These are phyloP conservation scores for Naso thynnoides DNA, from an alignment of 2,797 vertebrate genomes.

Conservation along the genomic window DNA sequence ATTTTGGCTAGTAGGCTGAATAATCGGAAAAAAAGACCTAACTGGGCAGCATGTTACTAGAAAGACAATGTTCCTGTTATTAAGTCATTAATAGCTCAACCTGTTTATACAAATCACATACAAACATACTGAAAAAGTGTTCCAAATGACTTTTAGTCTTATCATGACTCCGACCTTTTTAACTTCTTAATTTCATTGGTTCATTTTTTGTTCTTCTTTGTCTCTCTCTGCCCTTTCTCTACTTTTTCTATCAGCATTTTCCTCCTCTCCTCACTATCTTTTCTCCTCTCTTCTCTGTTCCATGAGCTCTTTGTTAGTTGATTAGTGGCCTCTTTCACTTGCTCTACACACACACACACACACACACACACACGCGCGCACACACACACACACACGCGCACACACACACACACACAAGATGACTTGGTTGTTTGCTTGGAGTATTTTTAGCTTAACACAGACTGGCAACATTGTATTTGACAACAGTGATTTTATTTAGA, in stretches of 20 bases:
- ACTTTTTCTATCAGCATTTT: neutral
- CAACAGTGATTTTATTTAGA: conserved; percentile 65
- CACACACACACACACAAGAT: conserved; percentile 61
- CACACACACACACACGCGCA: conserved; percentile 36
- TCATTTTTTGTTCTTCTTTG: conserved; percentile 27
- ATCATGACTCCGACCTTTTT: conserved; percentile 22
- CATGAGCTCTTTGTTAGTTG: conserved; percentile 88
- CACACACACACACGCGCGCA: conserved; percentile 28
- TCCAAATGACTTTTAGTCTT: conserved; percentile 23
- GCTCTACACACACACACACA: conserved; percentile 36
- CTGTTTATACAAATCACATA: neutral
- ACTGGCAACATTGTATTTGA: conserved; percentile 77
- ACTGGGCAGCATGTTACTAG: neutral
- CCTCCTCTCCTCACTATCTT: conserved; percentile 10
- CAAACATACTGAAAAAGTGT: neutral
- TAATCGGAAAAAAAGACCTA: neutral
- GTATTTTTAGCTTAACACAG: conserved; percentile 86
- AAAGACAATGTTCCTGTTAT: neutral
- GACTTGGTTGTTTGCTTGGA: conserved; percentile 86
- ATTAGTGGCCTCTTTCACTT: conserved; percentile 88
- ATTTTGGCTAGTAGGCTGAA: neutral
- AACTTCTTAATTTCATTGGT: conserved; percentile 15
- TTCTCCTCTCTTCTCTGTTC: conserved; percentile 29
- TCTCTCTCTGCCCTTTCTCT: conserved; percentile 23
- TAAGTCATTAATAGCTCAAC: neutral